Evolutionary conservation across 1,140 invertebrate species (phyloP), one percentile per base, ranked within the genome.

Genomic region (Bombus impatiens): DNA sequence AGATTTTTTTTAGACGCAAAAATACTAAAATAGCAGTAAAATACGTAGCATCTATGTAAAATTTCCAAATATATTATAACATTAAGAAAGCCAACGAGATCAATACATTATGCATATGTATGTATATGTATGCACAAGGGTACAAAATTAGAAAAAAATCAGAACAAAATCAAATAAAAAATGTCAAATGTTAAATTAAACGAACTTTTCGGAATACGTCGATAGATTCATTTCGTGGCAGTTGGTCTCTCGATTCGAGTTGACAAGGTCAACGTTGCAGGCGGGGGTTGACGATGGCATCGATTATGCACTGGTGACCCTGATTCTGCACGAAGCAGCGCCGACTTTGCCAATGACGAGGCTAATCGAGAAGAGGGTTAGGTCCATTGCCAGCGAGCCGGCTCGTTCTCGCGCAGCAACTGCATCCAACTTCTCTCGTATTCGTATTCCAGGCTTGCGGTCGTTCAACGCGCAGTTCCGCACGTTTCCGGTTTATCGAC

Each of bases 301-400:
- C 92, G 93, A 94, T 94, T 94, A 93, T 89, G 88, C 80, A 85
- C 89, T 88, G 89, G 90, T 86, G 93, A 93, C 89, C 91, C 90
- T 87, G 89, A 91, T 93, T 92, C 87, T 85, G 88, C 84, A 92
- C 83, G 86, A 93, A 88, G 85, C 84, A 70, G 40, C 53, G 78
- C 78, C 80, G 84, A 71, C 87, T 91, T 85, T 87, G 88, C 92
- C 91, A 93, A 93, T 93, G 89, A 87, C 87, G 87, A 91, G 82
- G 89, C 84, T 90, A 90, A 92, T 91, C 88, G 87, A 77, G 40
- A 32, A 13, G 59, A 79, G 68, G 70, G 47, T 53, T 53, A 25
- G 28, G 47, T 67, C 67, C 57, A 65, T 72, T 67, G 83, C 78
- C 83, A 72, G 59, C 22, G 8, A 70, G 8, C 40, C 35, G 44